Evolutionary conservation across 2,113 vertebrate genomes (phyloP).

Genomic region (Lathamus discolor): DNA sequence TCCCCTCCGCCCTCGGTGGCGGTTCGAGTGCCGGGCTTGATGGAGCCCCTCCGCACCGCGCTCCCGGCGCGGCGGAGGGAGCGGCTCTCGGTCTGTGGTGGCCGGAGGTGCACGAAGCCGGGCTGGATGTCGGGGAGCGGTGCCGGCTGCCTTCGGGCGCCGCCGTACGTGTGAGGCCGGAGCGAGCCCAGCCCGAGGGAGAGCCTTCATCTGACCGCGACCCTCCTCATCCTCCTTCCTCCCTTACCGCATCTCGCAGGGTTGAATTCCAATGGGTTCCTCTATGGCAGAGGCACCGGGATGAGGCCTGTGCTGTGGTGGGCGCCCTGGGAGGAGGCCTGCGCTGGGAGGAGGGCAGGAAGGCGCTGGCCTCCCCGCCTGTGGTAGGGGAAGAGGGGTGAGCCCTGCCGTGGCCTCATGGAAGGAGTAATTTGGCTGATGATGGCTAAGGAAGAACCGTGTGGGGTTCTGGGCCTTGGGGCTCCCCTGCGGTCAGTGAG

Average conservation of each 20-base stretch:
- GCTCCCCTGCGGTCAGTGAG: fast-evolving
- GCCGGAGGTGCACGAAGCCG: background rate
- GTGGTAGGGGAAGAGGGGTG: background rate
- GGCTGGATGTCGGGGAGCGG: background rate
- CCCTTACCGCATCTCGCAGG: background rate
- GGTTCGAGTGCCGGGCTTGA: background rate
- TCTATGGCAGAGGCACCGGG: background rate
- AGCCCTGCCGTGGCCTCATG: background rate
- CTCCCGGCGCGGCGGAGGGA: background rate
- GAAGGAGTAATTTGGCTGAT: fast-evolving
- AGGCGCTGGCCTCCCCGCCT: background rate
- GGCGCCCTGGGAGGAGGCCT: background rate
- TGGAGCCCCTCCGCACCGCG: background rate
- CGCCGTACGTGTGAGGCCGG: background rate
- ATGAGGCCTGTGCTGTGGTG: background rate
- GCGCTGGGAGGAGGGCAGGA: background rate
- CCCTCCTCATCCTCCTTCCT: too few relatives aligned
- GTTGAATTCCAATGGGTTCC: background rate
- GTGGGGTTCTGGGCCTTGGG: fast-evolving
- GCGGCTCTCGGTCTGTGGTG: background rate
- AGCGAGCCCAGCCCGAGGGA: background rate
- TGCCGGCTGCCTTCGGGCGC: background rate
- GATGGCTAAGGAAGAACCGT: background rate
- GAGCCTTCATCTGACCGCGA: background rate
- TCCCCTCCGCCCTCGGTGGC: background rate